phyloP scores from a whole-genome alignment of 2,888 invertebrate species.

The Cerastis leucographa region DNA sequence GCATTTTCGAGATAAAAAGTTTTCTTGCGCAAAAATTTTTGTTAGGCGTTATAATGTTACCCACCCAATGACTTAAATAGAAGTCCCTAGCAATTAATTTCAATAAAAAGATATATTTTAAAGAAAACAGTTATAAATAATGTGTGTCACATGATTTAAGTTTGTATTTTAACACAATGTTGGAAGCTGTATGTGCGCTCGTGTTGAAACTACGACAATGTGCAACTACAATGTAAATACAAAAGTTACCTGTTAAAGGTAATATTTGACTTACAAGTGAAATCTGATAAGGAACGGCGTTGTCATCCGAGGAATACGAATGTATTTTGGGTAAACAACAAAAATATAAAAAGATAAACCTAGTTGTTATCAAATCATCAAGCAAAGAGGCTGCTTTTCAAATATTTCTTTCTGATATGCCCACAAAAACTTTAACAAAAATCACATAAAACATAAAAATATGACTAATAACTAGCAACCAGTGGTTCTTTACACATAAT shows the following conservation, averaged over 20 bases:
- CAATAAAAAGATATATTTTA: too few relatives aligned
- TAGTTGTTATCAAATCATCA: slow-evolving; percentile 13
- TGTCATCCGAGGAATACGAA: neutral
- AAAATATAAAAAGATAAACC: neutral
- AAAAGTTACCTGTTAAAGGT: slow-evolving; percentile 13
- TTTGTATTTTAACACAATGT: too few relatives aligned
- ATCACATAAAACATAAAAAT: slow-evolving; percentile 34
- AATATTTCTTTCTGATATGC: slow-evolving; percentile 15
- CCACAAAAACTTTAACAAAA: slow-evolving; percentile 26
- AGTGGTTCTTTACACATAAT: slow-evolving; percentile 1
- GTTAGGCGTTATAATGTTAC: too few relatives aligned
- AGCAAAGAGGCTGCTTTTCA: slow-evolving; percentile 21
- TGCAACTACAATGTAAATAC: slow-evolving; percentile 19
- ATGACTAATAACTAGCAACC: slow-evolving; percentile 25
- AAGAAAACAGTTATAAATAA: too few relatives aligned
- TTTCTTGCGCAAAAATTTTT: too few relatives aligned
- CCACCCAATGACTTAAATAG: too few relatives aligned
- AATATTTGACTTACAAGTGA: slow-evolving; percentile 2
- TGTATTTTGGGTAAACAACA: slow-evolving; percentile 7
- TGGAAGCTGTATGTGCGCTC: neutral
- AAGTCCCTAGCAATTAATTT: too few relatives aligned
- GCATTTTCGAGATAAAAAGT: too few relatives aligned
- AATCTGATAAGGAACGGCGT: neutral
- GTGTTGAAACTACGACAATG: slow-evolving; percentile 13
- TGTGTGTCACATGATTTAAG: too few relatives aligned